phyloP scores from a whole-genome alignment of 2,888 invertebrate species.

The Notodonta ziczac region DNA sequence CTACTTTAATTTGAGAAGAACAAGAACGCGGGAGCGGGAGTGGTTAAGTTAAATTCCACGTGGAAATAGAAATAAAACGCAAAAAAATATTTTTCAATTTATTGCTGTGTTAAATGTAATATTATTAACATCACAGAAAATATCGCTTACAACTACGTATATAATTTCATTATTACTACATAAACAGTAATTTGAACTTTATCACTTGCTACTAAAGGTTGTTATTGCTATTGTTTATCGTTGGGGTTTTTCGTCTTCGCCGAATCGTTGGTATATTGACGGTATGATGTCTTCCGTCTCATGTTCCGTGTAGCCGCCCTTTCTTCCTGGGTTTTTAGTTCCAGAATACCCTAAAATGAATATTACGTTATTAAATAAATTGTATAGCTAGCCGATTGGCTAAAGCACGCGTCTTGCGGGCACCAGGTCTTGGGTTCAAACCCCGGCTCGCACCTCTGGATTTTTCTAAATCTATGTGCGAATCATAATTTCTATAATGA shows the following conservation, averaged over 20 bases:
- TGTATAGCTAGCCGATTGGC: too few species aligned
- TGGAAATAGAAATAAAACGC: slow-evolving; percentile 4
- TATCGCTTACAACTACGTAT: neutral
- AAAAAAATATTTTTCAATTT: slow-evolving; percentile 7
- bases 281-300: slow-evolving; percentile 40
- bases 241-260: slow-evolving; percentile 18
- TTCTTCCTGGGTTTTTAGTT: slow-evolving; percentile 29
- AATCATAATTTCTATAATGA: too few species aligned
- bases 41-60: too few species aligned
- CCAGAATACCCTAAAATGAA: slow-evolving; percentile 37
- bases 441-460: too few species aligned
- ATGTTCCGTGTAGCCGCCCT: slow-evolving; percentile 8
- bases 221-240: slow-evolving; percentile 16
- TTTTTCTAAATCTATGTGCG: too few species aligned
- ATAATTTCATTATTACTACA: neutral
- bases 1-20: too few species aligned
- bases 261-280: slow-evolving; percentile 46
- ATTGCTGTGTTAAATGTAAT: slow-evolving; percentile 21
- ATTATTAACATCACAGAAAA: slow-evolving; percentile 15
- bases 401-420: too few species aligned
- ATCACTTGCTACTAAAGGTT: neutral
- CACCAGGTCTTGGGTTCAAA: too few species aligned
- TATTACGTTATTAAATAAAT: too few species aligned
- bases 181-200: slow-evolving; percentile 8
- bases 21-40: too few species aligned